Percentiles rank a stretch among this genome's conserved stretches.
Evolutionary conservation across 2,888 invertebrate species (phyloP).

Genomic region (Leucophora obtusa): DNA sequence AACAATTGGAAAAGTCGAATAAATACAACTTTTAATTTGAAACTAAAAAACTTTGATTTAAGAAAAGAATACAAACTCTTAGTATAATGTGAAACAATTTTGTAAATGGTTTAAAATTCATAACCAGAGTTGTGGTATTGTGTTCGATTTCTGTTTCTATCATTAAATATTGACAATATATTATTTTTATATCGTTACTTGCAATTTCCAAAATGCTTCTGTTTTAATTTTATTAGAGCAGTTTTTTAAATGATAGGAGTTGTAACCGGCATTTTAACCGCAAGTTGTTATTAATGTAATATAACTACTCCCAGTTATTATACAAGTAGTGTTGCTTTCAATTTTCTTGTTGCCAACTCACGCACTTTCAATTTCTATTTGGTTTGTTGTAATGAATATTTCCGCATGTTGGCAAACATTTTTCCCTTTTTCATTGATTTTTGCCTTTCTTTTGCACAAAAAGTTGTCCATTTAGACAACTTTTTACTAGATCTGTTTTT

Average conservation of each 20-base stretch:
- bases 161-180: not conserved
- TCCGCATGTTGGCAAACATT: constrained; percentile 61
- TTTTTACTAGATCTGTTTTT: constrained; percentile 29
- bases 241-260: not conserved
- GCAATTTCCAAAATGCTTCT: not conserved
- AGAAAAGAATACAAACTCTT: too few relatives aligned
- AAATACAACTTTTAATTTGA: too few relatives aligned
- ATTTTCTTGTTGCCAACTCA: constrained; percentile 1
- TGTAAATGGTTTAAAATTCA: too few relatives aligned
- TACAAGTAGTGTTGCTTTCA: not conserved
- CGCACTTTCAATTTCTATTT: constrained; percentile 30
- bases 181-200: not conserved
- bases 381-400: constrained; percentile 52
- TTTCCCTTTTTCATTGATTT: constrained; percentile 46
- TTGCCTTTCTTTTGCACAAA: not conserved
- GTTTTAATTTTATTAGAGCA: not conserved
- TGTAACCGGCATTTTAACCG: constrained; percentile 10
- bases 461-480: constrained; percentile 17
- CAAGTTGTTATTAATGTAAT: constrained; percentile 7
- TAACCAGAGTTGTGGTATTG: not conserved
- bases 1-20: too few relatives aligned
- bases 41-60: too few relatives aligned
- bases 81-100: too few relatives aligned
- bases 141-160: not conserved
- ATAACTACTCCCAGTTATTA: not conserved